phyloP scores from a whole-genome alignment of 2,888 invertebrate species.

The Thymelicus lineola region DNA sequence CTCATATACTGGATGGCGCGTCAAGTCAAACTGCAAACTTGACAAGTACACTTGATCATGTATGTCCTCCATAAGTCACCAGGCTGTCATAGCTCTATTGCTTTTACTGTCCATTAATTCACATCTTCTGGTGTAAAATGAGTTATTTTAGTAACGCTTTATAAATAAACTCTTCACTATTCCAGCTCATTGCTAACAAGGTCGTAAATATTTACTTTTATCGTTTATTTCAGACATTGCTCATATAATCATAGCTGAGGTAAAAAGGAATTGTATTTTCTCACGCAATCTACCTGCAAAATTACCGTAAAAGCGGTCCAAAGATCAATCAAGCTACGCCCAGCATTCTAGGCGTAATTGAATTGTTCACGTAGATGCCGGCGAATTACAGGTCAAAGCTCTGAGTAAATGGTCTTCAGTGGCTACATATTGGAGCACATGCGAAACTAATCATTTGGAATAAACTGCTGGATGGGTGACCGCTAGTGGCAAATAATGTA shows the following conservation, averaged over 20 bases:
- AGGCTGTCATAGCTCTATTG: background rate
- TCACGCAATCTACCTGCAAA: background rate
- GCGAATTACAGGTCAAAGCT: background rate
- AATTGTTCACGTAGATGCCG: slow-evolving; percentile 1
- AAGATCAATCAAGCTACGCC: background rate
- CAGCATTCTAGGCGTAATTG: slow-evolving; percentile 5
- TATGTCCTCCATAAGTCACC: no score
- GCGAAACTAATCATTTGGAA: no score
- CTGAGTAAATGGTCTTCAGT: background rate
- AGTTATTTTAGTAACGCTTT: background rate
- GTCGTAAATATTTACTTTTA: background rate
- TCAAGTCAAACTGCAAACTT: no score
- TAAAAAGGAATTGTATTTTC: background rate
- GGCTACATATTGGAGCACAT: no score
- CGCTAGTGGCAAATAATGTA: no score
- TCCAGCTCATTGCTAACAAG: background rate
- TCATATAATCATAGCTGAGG: background rate
- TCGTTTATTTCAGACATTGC: background rate
- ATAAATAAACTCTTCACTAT: background rate
- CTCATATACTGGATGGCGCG: no score
- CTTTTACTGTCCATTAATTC: background rate
- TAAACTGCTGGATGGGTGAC: no score
- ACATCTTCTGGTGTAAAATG: background rate
- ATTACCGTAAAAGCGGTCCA: slow-evolving; percentile 2
- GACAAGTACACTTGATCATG: no score